phyloP scores from a whole-genome alignment of 1,140 invertebrate species.

The Cydia splendana region DNA sequence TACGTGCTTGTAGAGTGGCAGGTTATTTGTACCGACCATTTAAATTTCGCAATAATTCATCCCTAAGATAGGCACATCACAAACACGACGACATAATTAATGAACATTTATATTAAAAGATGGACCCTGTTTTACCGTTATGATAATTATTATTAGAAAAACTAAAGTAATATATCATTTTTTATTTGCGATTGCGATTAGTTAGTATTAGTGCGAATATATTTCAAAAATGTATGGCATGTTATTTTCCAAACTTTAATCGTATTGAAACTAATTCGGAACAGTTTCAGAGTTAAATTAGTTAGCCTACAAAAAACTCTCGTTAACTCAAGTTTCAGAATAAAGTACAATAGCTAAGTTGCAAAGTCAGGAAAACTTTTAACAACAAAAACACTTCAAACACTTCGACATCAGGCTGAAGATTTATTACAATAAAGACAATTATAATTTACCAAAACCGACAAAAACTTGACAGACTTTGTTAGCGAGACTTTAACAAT shows the following conservation, averaged over 20 bases:
- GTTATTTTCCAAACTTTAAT: neutral
- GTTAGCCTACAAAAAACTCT: neutral
- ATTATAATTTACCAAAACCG: neutral
- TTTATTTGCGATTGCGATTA: too few species aligned
- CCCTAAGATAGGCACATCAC: too few species aligned
- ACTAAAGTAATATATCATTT: too few species aligned
- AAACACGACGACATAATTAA: too few species aligned
- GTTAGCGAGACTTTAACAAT: neutral
- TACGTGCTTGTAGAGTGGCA: too few species aligned
- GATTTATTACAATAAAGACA: neutral
- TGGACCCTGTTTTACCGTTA: too few species aligned
- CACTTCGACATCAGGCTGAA: neutral
- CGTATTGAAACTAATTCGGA: neutral
- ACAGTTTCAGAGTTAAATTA: constrained; percentile 3
- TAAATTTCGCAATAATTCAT: too few species aligned
- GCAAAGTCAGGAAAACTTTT: neutral
- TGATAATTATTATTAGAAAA: too few species aligned
- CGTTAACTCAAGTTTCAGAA: neutral
- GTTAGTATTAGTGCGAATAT: too few species aligned
- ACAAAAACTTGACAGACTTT: neutral
- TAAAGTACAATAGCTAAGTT: neutral
- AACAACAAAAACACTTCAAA: neutral
- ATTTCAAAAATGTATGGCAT: too few species aligned
- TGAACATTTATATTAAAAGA: too few species aligned
- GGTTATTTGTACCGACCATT: too few species aligned